Percentiles rank a stretch among this genome's conserved stretches.
phyloP scores from a whole-genome alignment of 1,140 invertebrate species.

The Macrostomum lignano region DNA sequence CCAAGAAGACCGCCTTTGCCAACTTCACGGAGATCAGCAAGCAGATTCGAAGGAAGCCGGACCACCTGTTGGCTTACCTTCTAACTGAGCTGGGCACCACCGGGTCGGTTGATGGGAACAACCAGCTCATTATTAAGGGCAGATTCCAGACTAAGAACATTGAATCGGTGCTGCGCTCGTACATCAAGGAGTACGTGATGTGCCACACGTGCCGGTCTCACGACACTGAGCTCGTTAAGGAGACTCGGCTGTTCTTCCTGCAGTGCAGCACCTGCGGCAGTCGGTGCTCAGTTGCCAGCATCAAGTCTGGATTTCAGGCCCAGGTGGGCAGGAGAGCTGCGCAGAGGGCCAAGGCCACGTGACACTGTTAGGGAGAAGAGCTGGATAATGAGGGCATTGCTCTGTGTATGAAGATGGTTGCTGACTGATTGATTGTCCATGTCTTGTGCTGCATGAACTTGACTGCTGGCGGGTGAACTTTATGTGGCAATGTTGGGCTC shows the following conservation, averaged over 20 bases:
- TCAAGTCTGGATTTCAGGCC: slow-evolving; percentile 1
- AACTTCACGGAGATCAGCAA: slow-evolving; percentile 81
- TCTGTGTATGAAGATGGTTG: no score
- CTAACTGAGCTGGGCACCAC: slow-evolving; percentile 85
- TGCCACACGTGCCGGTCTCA: slow-evolving; percentile 96
- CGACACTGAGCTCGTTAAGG: slow-evolving; percentile 90
- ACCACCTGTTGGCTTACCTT: slow-evolving; percentile 88
- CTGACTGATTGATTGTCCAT: no score
- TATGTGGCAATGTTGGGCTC: no score
- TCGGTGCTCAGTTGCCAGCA: slow-evolving; percentile 57
- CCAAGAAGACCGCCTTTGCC: slow-evolving; percentile 94
- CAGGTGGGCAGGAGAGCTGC: background rate
- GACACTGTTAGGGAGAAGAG: no score
- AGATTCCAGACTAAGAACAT: slow-evolving; percentile 98
- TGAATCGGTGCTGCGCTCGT: slow-evolving; percentile 78
- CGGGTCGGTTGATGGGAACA: slow-evolving; percentile 45
- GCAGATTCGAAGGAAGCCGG: slow-evolving; percentile 36
- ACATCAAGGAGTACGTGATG: slow-evolving; percentile 94
- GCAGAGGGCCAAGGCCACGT: slow-evolving; percentile 3
- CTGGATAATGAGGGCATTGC: no score
- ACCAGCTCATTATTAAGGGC: slow-evolving; percentile 92
- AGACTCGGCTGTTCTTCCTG: slow-evolving; percentile 87
- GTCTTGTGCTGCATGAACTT: no score
- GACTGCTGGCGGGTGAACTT: no score
- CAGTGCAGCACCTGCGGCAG: slow-evolving; percentile 96